phyloP scores from a whole-genome alignment of 2,113 vertebrate species.

The Trogon melanurus region DNA sequence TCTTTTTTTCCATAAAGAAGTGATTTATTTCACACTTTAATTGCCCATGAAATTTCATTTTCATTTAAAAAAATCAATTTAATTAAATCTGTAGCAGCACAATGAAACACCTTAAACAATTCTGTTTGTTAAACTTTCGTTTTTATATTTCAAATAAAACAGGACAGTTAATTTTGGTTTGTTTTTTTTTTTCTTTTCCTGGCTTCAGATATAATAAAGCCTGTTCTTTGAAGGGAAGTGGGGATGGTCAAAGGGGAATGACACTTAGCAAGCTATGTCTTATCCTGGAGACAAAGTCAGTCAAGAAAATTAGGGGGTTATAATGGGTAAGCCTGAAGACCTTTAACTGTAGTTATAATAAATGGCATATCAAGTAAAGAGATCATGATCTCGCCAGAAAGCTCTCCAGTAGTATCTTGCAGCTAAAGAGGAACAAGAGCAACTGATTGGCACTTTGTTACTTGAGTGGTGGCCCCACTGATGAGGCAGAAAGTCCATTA shows the following conservation, averaged over 20 bases:
- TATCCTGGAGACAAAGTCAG: constrained; percentile 20
- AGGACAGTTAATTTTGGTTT: neutral
- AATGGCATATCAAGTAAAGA: constrained; percentile 62
- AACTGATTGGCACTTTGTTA: constrained; percentile 74
- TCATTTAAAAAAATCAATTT: constrained; percentile 38
- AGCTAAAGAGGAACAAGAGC: constrained; percentile 69
- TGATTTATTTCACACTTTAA: constrained; percentile 53
- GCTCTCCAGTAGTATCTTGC: constrained; percentile 56
- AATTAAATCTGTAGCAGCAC: neutral
- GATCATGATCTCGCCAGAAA: constrained; percentile 63
- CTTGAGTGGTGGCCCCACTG: constrained; percentile 55
- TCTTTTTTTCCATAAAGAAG: constrained; percentile 29
- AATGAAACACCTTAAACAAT: constrained; percentile 4
- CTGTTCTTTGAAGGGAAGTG: neutral
- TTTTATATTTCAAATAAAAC: constrained; percentile 20
- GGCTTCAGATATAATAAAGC: constrained; percentile 28
- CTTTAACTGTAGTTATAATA: constrained; percentile 57
- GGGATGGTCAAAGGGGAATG: neutral
- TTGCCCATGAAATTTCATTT: constrained; percentile 56
- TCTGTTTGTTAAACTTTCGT: constrained; percentile 44
- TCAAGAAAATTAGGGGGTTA: constrained; percentile 48
- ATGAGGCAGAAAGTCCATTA: constrained; percentile 72
- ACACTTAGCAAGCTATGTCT: constrained; percentile 25
- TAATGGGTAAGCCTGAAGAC: constrained; percentile 66
- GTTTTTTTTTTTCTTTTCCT: neutral